A percentile compares a stretch with the other conserved stretches of the same genome.
These are phyloP conservation scores for Apamea crenata DNA, from an alignment of 2,888 invertebrate species.

Conservation along the genomic window DNA sequence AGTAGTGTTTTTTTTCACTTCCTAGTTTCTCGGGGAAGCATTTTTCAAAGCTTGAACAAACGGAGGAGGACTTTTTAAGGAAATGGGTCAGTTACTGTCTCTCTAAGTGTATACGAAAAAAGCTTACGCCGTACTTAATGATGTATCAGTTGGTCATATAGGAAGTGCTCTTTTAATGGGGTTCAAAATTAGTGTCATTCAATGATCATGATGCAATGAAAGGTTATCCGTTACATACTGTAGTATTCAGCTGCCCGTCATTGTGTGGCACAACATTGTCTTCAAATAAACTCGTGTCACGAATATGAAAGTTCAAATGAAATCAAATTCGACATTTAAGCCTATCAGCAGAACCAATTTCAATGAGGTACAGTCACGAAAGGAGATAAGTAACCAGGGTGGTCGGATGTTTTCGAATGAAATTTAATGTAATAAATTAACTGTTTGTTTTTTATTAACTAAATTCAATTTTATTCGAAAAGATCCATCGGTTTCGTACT, in stretches of 20 bases:
- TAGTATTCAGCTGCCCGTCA: neutral
- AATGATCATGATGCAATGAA: neutral
- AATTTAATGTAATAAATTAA: too few relatives aligned
- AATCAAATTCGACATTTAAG: conserved; percentile 5
- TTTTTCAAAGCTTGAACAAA: neutral
- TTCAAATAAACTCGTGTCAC: neutral
- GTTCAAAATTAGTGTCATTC: neutral
- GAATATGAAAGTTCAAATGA: conserved; percentile 11
- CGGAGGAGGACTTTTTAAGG: neutral
- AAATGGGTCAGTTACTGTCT: neutral
- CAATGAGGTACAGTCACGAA: conserved; percentile 1
- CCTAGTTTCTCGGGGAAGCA: too few relatives aligned
- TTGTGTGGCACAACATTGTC: neutral
- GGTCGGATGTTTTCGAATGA: too few relatives aligned
- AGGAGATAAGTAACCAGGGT: too few relatives aligned
- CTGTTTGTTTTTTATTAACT: too few relatives aligned
- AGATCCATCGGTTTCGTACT: too few relatives aligned
- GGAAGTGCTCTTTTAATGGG: neutral
- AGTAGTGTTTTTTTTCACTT: neutral
- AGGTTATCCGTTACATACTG: neutral
- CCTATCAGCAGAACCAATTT: conserved; percentile 28
- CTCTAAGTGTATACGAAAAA: neutral
- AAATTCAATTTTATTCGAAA: too few relatives aligned
- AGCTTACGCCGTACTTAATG: too few relatives aligned
- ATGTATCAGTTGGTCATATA: neutral